These are phyloP conservation scores for Troides oblongomaculatus DNA, from an alignment of 2,888 invertebrate species.

Conservation along the genomic window DNA sequence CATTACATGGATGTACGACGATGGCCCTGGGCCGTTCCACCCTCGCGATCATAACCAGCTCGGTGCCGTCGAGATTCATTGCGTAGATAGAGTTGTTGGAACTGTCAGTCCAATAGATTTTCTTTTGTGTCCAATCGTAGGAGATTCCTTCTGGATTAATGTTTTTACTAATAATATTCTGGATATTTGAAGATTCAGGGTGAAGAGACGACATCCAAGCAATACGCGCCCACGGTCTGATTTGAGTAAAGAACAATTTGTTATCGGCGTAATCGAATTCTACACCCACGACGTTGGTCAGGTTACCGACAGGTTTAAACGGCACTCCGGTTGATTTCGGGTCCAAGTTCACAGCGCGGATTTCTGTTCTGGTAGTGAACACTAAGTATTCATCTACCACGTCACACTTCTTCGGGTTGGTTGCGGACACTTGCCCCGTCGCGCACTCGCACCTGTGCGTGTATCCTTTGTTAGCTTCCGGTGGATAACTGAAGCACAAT, in stretches of 20 bases:
- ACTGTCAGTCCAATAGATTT: slow-evolving; percentile 98
- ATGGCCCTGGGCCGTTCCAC: slow-evolving; percentile 97
- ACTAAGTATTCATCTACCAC: slow-evolving; percentile 93
- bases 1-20: slow-evolving; percentile 97
- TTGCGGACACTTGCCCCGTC: slow-evolving; percentile 86
- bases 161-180: slow-evolving; percentile 86
- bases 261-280: slow-evolving; percentile 96
- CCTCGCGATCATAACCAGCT: slow-evolving; percentile 93
- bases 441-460: slow-evolving; percentile 94
- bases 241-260: slow-evolving; percentile 94
- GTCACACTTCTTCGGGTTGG: slow-evolving; percentile 86
- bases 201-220: slow-evolving; percentile 88
- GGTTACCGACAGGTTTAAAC: slow-evolving; percentile 90
- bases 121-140: slow-evolving; percentile 98
- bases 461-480: slow-evolving; percentile 76
- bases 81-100: slow-evolving; percentile 96
- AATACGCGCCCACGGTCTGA: slow-evolving; percentile 93
- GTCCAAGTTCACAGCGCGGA: slow-evolving; percentile 93
- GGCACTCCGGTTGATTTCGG: slow-evolving; percentile 90
- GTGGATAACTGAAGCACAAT: slow-evolving; percentile 95
- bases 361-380: slow-evolving; percentile 96
- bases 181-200: slow-evolving; percentile 82
- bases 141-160: slow-evolving; percentile 96
- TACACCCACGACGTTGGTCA: slow-evolving; percentile 96
- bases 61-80: slow-evolving; percentile 93